Evolutionary conservation across 53 echinoderm and acorn worm genomes (phyloP), one percentile per base, ranked within the genome.

Genomic region (Temnopleurus reevesii): DNA sequence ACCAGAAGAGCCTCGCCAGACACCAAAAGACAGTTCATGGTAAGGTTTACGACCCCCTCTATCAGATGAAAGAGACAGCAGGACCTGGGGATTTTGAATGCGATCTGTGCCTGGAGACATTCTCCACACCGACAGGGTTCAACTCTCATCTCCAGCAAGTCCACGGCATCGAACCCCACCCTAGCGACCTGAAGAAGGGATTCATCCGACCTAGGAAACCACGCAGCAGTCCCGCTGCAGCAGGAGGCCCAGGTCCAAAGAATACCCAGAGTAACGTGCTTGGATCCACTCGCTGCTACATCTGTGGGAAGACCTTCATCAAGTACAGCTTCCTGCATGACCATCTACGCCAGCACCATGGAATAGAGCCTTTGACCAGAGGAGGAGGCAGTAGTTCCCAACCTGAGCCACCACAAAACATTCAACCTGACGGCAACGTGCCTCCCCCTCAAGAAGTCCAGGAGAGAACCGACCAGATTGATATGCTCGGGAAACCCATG

Each of bases 341-440:
- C 45, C 88, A 87, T 66, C 49, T 66, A 28, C 64, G 88, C 18
- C 88, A 87, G 71, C 65, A 66, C 17, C 88, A 87, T 87, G 88
- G 88, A n/a, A 87, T 87, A 12, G 88, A 64, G n/a, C 66, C 88
- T 1, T 24, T 60, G 59, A 59, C 44, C 15, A 59, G 59, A 43
- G 30, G 34, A 47, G 49, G 49, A 44, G n/a, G n/a, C n/a, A n/a
- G n/a, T n/a, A 15, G 45, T 18, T 33, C 88, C 15, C 33, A 64
- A 30, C 2, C 31, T 5, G 88, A 87, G 46, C n/a, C 65, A 66
- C 60, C 61, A 3, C 49, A 55, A 7, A 7, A 12, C n/a, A 31
- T 5, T 28, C 55, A 35, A 31, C 60, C 41, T 23, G 24, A 54
- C n/a, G 38, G 24, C 9, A 86, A 60, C 27, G 59, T 15, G 9